phyloP scores from a whole-genome alignment of 2,113 vertebrate species.

The Nipponia nippon region DNA sequence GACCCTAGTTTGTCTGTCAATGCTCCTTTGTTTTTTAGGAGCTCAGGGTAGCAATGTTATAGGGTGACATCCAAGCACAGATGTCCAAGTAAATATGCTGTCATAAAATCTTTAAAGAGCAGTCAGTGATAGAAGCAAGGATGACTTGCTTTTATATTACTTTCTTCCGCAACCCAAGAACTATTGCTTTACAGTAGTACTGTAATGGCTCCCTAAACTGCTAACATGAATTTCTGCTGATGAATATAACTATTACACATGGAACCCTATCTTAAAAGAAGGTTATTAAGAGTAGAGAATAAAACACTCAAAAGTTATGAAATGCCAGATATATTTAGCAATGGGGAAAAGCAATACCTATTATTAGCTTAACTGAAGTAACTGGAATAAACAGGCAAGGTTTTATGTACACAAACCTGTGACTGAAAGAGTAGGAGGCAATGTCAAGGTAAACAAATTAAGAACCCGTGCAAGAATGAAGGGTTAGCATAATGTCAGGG shows the following conservation, averaged over 20 bases:
- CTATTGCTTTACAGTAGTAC: background rate
- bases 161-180: background rate
- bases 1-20: background rate
- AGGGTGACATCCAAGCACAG: background rate
- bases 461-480: background rate
- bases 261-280: background rate
- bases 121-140: background rate
- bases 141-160: background rate
- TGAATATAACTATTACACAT: background rate
- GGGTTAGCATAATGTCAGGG: background rate
- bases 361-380: background rate
- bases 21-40: background rate
- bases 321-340: background rate
- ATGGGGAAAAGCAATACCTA: background rate
- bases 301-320: background rate
- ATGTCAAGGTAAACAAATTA: background rate
- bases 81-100: background rate
- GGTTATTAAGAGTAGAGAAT: background rate
- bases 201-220: background rate
- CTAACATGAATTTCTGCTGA: background rate
- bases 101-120: background rate
- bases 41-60: background rate
- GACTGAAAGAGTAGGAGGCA: background rate
- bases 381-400: background rate
- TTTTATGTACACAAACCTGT: background rate